Percentiles rank a stretch among this genome's conserved stretches.
phyloP scores from a whole-genome alignment of 1,140 invertebrate genomes.

The Teleogryllus occipitalis region DNA sequence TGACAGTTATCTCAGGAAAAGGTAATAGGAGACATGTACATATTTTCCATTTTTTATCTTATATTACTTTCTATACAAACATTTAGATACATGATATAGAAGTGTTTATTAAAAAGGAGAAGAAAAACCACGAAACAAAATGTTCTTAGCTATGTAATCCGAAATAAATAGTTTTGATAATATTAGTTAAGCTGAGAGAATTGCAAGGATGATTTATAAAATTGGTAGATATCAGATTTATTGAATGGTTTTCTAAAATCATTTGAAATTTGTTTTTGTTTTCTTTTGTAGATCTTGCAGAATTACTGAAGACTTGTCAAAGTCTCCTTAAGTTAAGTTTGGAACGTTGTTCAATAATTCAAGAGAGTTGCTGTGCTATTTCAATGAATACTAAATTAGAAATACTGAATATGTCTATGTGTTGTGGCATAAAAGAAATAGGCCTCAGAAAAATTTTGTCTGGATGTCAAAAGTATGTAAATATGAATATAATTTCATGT shows the following conservation, averaged over 20 bases:
- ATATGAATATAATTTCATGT: not conserved
- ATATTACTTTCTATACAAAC: not conserved
- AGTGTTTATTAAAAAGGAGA: too few species aligned
- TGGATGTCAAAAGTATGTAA: constrained; percentile 52
- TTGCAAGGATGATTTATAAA: too few species aligned
- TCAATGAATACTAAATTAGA: constrained; percentile 56
- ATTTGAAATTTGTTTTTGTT: too few species aligned
- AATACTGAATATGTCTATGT: constrained; percentile 67
- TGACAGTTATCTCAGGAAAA: constrained; percentile 52
- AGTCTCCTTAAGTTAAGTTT: constrained; percentile 72
- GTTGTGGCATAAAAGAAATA: constrained; percentile 48
- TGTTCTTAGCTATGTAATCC: too few species aligned
- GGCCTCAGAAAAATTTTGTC: constrained; percentile 52
- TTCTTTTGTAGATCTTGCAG: constrained; percentile 40
- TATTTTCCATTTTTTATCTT: not conserved
- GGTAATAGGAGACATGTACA: constrained; percentile 31
- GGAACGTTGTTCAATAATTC: constrained; percentile 61
- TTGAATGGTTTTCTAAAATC: too few species aligned
- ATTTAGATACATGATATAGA: not conserved
- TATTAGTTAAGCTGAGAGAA: too few species aligned
- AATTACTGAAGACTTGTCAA: constrained; percentile 56
- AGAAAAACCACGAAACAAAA: too few species aligned
- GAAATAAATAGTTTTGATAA: too few species aligned
- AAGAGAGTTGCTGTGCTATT: constrained; percentile 52
- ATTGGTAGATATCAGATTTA: too few species aligned